Base-by-base conservation (phyloP, 2,797 vertebrate genomes). In the Betta splendens region DNA sequence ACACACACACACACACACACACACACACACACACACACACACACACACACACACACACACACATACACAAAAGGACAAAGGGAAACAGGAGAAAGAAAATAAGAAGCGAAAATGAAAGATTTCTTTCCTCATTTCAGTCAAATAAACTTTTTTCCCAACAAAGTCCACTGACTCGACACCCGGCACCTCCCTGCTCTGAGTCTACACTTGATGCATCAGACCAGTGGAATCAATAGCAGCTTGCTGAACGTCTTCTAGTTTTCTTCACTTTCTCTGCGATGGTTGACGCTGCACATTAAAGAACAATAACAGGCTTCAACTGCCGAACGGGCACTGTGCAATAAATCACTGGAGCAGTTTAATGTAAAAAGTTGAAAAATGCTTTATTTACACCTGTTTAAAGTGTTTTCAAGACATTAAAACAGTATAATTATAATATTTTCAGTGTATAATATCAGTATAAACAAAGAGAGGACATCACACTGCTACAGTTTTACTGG, bases 401-500 rank as follows among this genome's bases (percentile, higher is more conserved):
- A 72, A 54, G 37, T 13, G 46, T 51, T 50, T 89, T 92, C 92
- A 93, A 94, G 91, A 90, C 58, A 93, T 91, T 70, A 6, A 59
- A 66, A 72, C 29, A 49, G 10, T 4, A 53, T 75, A 92, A 91
- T 93, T 91, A 91, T 92, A 94, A 91, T 86, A 89, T 89, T 92
- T 85, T 95, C 94, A 95, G 86, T 91, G 94, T 94, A 94, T 92
- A 93, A 91, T 89, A 93, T 92, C 88, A 92, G 87, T 91, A 86
- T 89, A 89, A 91, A 93, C 49, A 72, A 92, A 8, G 15, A 92
- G 92, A 87, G 47, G 42, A 35, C 85, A 88, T 90, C 25, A 45
- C 46, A 64, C 63, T 91, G 96, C 96, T 97, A 98, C 96, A 96
- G 86, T 72, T 83, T 86, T 5, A 94, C 96, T 96, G 95, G 95